Percentiles rank a stretch among this genome's conserved stretches.
These are phyloP conservation scores for Archocentrus centrarchus DNA, from an alignment of 2,113 vertebrate species.

Conservation along the genomic window DNA sequence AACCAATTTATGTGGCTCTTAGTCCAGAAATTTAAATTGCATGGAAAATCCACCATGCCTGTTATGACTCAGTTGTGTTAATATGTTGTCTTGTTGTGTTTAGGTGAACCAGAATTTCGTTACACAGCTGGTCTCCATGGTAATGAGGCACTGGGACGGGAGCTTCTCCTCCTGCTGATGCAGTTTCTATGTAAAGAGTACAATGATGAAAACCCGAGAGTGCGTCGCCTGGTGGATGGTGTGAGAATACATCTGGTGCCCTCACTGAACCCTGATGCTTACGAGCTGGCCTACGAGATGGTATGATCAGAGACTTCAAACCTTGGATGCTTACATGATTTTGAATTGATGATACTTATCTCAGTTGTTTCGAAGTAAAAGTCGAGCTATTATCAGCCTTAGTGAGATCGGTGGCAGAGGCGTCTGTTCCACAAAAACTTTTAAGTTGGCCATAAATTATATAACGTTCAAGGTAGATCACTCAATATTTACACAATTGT, in stretches of 20 bases:
- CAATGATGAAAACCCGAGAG: constrained; percentile 89
- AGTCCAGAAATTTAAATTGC: background rate
- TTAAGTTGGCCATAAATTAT: no score
- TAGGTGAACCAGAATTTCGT: constrained; percentile 94
- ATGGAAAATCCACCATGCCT: background rate
- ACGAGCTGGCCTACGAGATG: constrained; percentile 89
- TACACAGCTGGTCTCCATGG: constrained; percentile 95
- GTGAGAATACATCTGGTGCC: constrained; percentile 95
- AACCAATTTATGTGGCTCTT: background rate
- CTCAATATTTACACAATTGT: no score
- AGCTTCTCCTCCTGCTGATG: constrained; percentile 93
- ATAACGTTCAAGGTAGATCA: no score
- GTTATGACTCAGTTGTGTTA: background rate
- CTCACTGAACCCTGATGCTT: constrained; percentile 93
- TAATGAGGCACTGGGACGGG: constrained; percentile 91
- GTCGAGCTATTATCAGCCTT: no score
- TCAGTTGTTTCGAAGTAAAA: no score
- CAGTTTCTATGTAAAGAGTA: constrained; percentile 97
- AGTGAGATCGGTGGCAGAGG: no score
- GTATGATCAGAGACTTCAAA: constrained; percentile 65
- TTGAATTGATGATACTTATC: no score
- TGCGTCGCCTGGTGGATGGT: constrained; percentile 88
- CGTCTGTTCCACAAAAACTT: no score
- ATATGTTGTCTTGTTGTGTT: background rate
- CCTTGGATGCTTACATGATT: background rate